Conservation (phyloP, 2,797 vertebrate species). For the Lagorchestes hirsutus region DNA sequence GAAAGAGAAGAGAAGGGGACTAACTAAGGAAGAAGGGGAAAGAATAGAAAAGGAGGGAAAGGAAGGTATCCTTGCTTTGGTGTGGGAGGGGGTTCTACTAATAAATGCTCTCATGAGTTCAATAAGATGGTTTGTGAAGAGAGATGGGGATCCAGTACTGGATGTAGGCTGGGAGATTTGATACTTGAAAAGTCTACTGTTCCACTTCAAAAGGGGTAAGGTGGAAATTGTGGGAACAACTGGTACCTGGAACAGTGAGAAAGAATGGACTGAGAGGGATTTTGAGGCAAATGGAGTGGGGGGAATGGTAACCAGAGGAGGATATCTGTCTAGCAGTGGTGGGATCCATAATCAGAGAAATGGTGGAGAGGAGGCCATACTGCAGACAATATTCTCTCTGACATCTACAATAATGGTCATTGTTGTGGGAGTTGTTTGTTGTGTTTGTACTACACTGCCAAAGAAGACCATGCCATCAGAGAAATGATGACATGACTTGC, state of each 20-base stretch:
- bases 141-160: neutral
- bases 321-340: neutral
- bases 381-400: neutral
- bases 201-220: neutral
- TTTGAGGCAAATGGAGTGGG: neutral
- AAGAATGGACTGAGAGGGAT: neutral
- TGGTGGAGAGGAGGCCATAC: neutral
- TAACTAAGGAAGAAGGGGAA: neutral
- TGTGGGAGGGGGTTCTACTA: neutral
- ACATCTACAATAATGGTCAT: neutral
- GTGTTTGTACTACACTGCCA: no score
- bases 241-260: neutral
- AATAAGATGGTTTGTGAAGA: neutral
- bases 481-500: no score
- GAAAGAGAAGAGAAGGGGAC: neutral
- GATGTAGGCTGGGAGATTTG: neutral
- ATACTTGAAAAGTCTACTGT: neutral
- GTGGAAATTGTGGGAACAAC: neutral
- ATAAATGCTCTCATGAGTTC: neutral
- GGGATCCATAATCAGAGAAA: neutral
- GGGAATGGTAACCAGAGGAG: neutral
- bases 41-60: neutral
- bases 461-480: no score
- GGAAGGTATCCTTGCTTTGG: neutral
- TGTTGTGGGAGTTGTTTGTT: neutral